These are phyloP conservation scores for Resseliella maxima DNA, from an alignment of 2,888 invertebrate species.

Conservation along the genomic window DNA sequence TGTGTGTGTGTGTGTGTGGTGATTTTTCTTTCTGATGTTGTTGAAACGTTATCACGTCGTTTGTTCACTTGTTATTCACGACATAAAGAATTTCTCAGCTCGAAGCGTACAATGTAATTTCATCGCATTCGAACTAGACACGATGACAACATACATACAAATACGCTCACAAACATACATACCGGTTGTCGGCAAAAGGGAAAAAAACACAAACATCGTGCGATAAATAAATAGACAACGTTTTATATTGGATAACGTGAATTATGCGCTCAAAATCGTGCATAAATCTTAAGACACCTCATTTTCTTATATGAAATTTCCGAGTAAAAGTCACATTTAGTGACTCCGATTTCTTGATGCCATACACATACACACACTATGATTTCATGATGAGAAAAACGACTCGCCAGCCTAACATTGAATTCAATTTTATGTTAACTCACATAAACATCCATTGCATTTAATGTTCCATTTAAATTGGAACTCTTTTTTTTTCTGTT, in stretches of 20 bases:
- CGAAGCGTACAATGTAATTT: constrained; percentile 30
- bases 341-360: not conserved
- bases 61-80: constrained; percentile 47
- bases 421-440: constrained; percentile 9
- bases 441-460: not conserved
- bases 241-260: constrained; percentile 50
- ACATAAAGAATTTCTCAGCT: constrained; percentile 3
- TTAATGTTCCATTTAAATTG: constrained; percentile 42
- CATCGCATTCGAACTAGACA: not conserved
- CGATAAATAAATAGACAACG: constrained; percentile 52
- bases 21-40: constrained; percentile 11
- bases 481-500: constrained; percentile 27
- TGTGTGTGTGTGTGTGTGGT: not conserved
- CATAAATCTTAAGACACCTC: constrained; percentile 18
- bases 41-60: constrained; percentile 51
- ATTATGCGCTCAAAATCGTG: constrained; percentile 8
- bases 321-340: not conserved
- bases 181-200: no score
- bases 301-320: not conserved
- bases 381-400: not conserved
- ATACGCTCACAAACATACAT: no score
- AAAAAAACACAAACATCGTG: not conserved
- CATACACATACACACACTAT: not conserved
- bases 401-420: not conserved
- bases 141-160: constrained; percentile 5